Base-by-base conservation (phyloP, 2,797 vertebrate genomes). In the Adrianichthys oophorus region DNA sequence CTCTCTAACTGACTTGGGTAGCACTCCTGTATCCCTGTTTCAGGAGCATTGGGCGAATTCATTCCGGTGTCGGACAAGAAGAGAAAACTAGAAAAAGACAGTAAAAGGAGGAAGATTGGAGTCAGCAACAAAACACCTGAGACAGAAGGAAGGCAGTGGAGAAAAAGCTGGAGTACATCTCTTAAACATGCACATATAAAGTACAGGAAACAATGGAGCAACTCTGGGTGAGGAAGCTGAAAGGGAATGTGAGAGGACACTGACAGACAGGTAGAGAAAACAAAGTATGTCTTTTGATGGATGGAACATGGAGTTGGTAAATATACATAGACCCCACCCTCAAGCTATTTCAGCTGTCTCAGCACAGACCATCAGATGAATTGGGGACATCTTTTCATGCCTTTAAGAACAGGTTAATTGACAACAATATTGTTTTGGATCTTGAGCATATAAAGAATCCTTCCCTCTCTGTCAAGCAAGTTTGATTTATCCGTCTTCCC, bases 291-390 rank as follows among this genome's bases (percentile, higher is more conserved):
- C 81, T 85, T 83, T 85, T 92, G 91, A 93, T 91, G 86, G 89
- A 92, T 93, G 82, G 83, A 85, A 80, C 70, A 15, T 52, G 56
- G 79, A 73, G 80, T 81, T 89, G 72, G 90, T 92, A 89, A 92
- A 93, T 92, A 93, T 91, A 92, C 90, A 91, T 90, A 86, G 85
- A 56, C 74, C 82, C 82, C 83, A 59, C 89, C 89, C 86, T 83
- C 76, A 52, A 24, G 82, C 69, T 69, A 67, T 83, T 88, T 87
- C 71, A 84, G 90, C 89, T 88, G 84, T 74, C 85, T 91, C 90
- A 91, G 90, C 90, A 89, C 56, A 65, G 64, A 49, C 42, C 41
- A 4, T 48, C 56, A 67, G 74, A 87, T 80, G 68, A 83, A 87
- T 87, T 65, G 37, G 24, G 23, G 16, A 41, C 43, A 44, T 43